phyloP scores from a whole-genome alignment of 2,113 vertebrate genomes.

The Gobius niger region DNA sequence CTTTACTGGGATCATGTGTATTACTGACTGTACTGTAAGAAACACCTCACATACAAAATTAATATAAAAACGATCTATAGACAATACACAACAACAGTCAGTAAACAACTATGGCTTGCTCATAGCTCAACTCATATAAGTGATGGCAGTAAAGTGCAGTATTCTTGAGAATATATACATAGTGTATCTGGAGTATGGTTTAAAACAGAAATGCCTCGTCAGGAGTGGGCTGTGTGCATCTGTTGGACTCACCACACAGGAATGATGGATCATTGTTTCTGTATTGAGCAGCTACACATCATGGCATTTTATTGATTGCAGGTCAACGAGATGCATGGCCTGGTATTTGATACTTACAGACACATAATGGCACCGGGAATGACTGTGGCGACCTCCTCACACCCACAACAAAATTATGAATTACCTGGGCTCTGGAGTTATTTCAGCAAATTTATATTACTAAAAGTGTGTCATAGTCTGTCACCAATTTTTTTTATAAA shows the following conservation, averaged over 20 bases:
- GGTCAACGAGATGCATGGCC: constrained; percentile 28
- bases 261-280: constrained; percentile 19
- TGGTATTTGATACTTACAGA: constrained; percentile 52
- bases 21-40: not conserved
- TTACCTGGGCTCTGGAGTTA: not conserved
- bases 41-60: not conserved
- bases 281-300: constrained; percentile 37
- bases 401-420: not conserved
- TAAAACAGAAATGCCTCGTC: constrained; percentile 45
- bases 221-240: constrained; percentile 53
- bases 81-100: no score
- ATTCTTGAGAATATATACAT: no score
- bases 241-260: constrained; percentile 27
- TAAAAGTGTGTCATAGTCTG: not conserved
- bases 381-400: constrained; percentile 8
- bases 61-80: no score
- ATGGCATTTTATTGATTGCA: constrained; percentile 62
- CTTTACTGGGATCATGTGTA: not conserved
- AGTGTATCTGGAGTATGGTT: constrained; percentile 2
- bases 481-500: not conserved
- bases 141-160: no score
- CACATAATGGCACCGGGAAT: constrained; percentile 40
- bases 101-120: no score
- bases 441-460: not conserved
- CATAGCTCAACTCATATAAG: no score